Conservation (phyloP, 2,888 invertebrate genomes). For the Mimumesa dahlbomi region DNA sequence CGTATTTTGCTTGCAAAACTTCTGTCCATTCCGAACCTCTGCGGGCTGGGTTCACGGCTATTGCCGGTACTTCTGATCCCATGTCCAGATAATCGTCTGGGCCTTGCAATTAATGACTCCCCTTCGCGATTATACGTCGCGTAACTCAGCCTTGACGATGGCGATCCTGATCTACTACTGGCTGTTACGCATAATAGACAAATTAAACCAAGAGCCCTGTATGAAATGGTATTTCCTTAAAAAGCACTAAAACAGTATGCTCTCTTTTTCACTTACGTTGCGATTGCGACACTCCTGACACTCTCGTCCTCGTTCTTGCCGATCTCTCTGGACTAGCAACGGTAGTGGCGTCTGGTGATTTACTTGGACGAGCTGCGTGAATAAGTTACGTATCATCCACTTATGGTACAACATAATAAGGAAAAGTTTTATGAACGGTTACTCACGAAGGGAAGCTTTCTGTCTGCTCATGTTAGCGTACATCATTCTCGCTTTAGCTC, state of each 20-base stretch:
- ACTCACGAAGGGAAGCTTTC: slow-evolving; percentile 90
- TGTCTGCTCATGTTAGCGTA: slow-evolving; percentile 91
- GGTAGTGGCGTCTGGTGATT: slow-evolving; percentile 82
- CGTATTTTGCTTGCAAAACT: slow-evolving; percentile 75
- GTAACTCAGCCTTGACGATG: slow-evolving; percentile 91
- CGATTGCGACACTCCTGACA: slow-evolving; percentile 93
- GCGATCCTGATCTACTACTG: slow-evolving; percentile 95
- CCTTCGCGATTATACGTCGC: slow-evolving; percentile 84
- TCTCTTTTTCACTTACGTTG: slow-evolving; percentile 88
- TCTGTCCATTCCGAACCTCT: slow-evolving; percentile 76
- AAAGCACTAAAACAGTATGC: neutral
- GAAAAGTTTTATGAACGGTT: slow-evolving; percentile 24
- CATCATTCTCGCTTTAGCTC: slow-evolving; percentile 91
- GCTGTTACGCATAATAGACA: slow-evolving; percentile 82
- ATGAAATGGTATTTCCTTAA: slow-evolving; percentile 1
- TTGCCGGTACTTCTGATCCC: slow-evolving; percentile 77
- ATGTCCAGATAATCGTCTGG: slow-evolving; percentile 85
- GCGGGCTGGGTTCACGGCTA: slow-evolving; percentile 81
- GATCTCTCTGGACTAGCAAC: slow-evolving; percentile 84
- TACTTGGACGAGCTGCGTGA: slow-evolving; percentile 85
- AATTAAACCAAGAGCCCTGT: neutral
- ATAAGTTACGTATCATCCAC: neutral
- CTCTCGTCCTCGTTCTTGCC: slow-evolving; percentile 83
- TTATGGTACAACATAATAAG: neutral
- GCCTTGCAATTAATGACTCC: slow-evolving; percentile 81